Percentiles rank a stretch among this genome's conserved stretches.
phyloP scores from a whole-genome alignment of 2,797 vertebrate genomes.

The Coreius guichenoti region DNA sequence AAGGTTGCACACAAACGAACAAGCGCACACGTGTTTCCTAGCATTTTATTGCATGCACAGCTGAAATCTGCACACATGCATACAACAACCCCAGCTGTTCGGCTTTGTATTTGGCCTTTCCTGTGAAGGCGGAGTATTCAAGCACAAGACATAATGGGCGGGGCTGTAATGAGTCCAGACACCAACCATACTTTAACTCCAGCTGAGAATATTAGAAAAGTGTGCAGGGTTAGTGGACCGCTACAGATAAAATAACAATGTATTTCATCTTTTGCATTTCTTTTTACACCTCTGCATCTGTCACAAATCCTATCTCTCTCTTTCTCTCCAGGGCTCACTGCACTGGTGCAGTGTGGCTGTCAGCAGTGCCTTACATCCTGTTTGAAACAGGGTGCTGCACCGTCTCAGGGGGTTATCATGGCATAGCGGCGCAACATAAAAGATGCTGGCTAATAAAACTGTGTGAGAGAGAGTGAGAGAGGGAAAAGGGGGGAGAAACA shows the following conservation, averaged over 20 bases:
- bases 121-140: constrained; percentile 22
- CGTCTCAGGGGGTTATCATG: constrained; percentile 55
- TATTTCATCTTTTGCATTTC: constrained; percentile 31
- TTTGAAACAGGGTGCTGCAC: constrained; percentile 57
- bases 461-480: background rate
- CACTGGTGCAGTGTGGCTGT: constrained; percentile 38
- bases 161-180: background rate
- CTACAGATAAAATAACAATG: background rate
- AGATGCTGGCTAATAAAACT: constrained; percentile 49
- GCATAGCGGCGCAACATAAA: constrained; percentile 46
- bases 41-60: constrained; percentile 25
- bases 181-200: background rate
- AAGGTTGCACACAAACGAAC: background rate
- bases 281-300: constrained; percentile 35
- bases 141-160: background rate
- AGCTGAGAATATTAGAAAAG: constrained; percentile 21
- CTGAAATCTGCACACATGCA: constrained; percentile 16
- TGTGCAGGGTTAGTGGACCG: background rate
- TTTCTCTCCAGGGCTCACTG: background rate
- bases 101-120: background rate
- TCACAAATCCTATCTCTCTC: constrained; percentile 18
- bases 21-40: background rate
- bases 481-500: constrained; percentile 32
- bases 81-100: constrained; percentile 50
- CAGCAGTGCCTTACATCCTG: constrained; percentile 56